Base-by-base conservation (phyloP, 1,140 invertebrate species). In the Panagrolaimus sp. region DNA sequence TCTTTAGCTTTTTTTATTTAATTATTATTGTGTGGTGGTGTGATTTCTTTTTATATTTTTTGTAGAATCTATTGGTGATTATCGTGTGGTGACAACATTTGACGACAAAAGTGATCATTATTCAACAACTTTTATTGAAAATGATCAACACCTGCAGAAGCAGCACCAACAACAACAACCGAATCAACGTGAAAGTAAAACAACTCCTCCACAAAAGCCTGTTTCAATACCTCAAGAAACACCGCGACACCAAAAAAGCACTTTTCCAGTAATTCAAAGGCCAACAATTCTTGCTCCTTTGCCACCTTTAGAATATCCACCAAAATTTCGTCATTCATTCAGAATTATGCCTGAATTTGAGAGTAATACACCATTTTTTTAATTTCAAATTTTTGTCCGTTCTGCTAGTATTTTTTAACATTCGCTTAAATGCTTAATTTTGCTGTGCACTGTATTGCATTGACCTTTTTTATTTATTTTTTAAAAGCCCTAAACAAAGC, bases 11-110 rank as follows among this genome's bases (percentile, higher is more conserved):
- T 65, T 68, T 63, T 58, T 43, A 21, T 67, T n/a, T 63, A 26
- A 47, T 67, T n/a, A 67, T 45, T 67, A 17, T 67, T 66, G 65
- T 67, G 52, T 21, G 21, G 52, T 58, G 52, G 52, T 21, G 52
- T 58, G 52, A 58, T 21, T 28, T 12, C 17, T 58, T 58, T 28
- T 58, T 58, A 21, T 28, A 21, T 21, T 26, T 12, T 12, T 21
- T 12, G 52, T 28, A 21, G 52, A 21, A 58, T 58, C 52, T 28
- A 21, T 12, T 21, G 28, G 28, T 58, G 21, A 28, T 28, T 17
- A n/a, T 26, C 52, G 52, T 28, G 10, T 58, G 21, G 52, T 58
- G 10, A 58, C 52, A 28, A 58, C 15, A 28, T 58, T 58, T 58
- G 52, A 58, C 17, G 52, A 58, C 10, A 21, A 58, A 26, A 58